Evolutionary conservation across 2,797 vertebrate species (phyloP).

Genomic region (Bothrops alternatus): DNA sequence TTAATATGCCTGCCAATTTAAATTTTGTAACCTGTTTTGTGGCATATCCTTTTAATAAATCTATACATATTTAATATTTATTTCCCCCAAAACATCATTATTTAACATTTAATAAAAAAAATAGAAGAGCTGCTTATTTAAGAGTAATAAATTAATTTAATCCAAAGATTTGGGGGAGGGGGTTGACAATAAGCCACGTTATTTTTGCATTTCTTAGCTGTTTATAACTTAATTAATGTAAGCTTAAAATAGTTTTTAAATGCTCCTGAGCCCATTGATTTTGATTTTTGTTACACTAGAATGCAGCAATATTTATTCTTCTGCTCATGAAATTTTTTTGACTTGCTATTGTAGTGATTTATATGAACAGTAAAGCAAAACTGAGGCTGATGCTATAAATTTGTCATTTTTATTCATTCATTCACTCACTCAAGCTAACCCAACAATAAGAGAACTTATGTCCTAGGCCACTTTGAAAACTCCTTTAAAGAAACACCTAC

Average conservation of each 20-base stretch:
- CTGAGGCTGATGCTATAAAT: background rate
- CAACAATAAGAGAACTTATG: background rate
- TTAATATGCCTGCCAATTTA: background rate
- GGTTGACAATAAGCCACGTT: background rate
- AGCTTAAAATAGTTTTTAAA: background rate
- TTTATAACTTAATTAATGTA: constrained; percentile 32
- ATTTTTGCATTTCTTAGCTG: constrained; percentile 54
- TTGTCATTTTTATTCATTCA: background rate
- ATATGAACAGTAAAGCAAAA: background rate
- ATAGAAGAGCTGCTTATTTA: background rate
- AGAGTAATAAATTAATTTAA: background rate
- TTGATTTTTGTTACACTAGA: background rate
- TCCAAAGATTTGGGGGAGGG: background rate
- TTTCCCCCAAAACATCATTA: background rate
- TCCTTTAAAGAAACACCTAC: background rate
- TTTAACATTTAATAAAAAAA: background rate
- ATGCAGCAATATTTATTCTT: background rate
- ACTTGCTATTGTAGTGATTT: constrained; percentile 1
- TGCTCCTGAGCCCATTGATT: background rate
- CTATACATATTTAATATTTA: background rate
- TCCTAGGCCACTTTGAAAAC: background rate
- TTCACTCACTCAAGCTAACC: background rate
- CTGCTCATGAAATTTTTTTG: background rate
- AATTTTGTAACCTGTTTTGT: background rate
- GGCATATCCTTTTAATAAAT: background rate